Conservation (phyloP, 1,140 invertebrate genomes). For the Campoletis sonorensis region DNA sequence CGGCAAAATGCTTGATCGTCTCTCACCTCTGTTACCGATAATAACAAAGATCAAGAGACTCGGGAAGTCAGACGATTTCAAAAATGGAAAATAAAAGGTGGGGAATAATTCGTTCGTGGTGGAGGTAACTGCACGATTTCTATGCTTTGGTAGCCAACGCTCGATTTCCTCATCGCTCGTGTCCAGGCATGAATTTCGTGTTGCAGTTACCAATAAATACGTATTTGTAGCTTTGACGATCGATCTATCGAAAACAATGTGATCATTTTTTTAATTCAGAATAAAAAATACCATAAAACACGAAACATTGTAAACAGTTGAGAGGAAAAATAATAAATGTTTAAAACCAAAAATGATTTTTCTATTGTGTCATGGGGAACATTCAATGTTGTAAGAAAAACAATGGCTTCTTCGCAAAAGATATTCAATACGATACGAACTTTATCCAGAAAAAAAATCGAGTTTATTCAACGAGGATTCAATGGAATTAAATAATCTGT, state of each 20-base stretch:
- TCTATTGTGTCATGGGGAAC: no score
- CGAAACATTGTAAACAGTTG: not conserved
- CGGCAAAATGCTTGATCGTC: slow-evolving; percentile 35
- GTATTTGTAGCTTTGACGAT: not conserved
- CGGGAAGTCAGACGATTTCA: not conserved
- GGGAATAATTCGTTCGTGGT: slow-evolving; percentile 31
- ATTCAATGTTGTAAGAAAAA: no score
- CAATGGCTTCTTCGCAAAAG: not conserved
- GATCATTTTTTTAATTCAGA: no score
- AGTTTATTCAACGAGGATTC: no score
- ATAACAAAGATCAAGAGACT: slow-evolving; percentile 13
- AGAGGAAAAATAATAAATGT: not conserved
- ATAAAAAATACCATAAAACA: not conserved
- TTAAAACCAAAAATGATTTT: slow-evolving; percentile 3
- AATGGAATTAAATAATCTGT: no score
- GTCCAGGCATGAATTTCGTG: slow-evolving; percentile 6
- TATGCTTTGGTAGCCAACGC: slow-evolving; percentile 14
- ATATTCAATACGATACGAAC: not conserved
- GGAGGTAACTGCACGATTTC: slow-evolving; percentile 14
- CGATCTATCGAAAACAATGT: not conserved
- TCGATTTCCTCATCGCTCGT: slow-evolving; percentile 22
- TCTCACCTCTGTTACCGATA: slow-evolving; percentile 19
- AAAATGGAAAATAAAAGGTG: not conserved
- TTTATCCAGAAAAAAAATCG: no score
- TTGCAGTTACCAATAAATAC: not conserved